Percentiles rank a stretch among this genome's conserved stretches.
phyloP scores from a whole-genome alignment of 2,797 vertebrate species.

The Aeoliscus strigatus region DNA sequence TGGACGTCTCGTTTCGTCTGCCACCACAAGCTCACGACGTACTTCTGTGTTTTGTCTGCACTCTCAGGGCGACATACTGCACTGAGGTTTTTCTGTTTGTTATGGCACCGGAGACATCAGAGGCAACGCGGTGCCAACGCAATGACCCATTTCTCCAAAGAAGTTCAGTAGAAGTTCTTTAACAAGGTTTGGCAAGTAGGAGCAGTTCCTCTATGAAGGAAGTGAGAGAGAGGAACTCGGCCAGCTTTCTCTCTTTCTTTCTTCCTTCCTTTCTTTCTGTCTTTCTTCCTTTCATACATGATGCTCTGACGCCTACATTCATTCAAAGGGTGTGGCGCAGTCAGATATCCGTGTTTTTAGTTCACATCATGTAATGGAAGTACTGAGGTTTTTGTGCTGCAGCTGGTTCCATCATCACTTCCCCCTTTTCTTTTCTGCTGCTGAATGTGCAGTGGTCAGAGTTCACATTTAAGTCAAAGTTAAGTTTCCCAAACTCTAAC shows the following conservation, averaged over 20 bases:
- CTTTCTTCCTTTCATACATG: not conserved
- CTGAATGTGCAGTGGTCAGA: no score
- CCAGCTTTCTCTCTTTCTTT: slow-evolving; percentile 2
- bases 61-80: not conserved
- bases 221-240: slow-evolving; percentile 19
- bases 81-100: slow-evolving; percentile 17
- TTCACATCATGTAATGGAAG: no score
- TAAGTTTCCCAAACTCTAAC: no score
- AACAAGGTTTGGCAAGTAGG: slow-evolving; percentile 29
- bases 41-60: not conserved
- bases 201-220: slow-evolving; percentile 31
- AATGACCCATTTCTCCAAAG: slow-evolving; percentile 33
- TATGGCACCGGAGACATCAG: slow-evolving; percentile 16
- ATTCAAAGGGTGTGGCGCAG: slow-evolving; percentile 1
- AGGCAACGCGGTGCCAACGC: slow-evolving; percentile 26
- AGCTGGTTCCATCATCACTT: no score
- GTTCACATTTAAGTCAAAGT: no score
- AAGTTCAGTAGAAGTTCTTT: slow-evolving; percentile 32
- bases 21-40: not conserved
- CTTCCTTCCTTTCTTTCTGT: slow-evolving; percentile 1
- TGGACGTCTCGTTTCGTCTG: slow-evolving; percentile 4
- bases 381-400: not conserved
- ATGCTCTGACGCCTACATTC: slow-evolving; percentile 6
- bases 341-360: no score
- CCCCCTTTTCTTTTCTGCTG: no score